These are phyloP conservation scores for Larimichthys crocea DNA, from an alignment of 2,113 vertebrate species.

Conservation along the genomic window DNA sequence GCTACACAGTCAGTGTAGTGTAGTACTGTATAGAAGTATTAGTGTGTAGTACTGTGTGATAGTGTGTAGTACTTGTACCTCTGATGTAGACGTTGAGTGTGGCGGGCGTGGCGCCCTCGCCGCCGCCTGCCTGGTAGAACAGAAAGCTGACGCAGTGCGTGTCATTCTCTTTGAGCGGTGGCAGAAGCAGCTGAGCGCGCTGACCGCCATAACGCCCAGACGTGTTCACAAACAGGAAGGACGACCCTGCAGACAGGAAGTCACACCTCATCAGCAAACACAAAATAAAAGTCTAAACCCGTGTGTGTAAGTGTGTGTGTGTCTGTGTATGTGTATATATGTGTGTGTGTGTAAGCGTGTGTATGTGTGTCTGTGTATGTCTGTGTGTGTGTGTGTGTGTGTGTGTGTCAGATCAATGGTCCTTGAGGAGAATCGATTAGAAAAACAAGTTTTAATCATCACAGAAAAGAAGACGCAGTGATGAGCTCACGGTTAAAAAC, in stretches of 20 bases:
- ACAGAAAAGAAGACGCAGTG: background rate
- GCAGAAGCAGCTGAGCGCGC: slow-evolving; percentile 90
- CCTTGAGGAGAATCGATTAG: slow-evolving; percentile 69
- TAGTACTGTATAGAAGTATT: too few species aligned
- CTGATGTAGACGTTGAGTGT: slow-evolving; percentile 91
- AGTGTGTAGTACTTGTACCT: slow-evolving; percentile 44
- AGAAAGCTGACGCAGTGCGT: slow-evolving; percentile 96
- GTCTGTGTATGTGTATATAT: too few species aligned
- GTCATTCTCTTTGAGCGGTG: slow-evolving; percentile 95
- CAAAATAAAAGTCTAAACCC: slow-evolving; percentile 7
- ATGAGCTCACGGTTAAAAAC: too few species aligned
- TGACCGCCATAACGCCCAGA: slow-evolving; percentile 88
- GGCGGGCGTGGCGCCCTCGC: slow-evolving; percentile 86
- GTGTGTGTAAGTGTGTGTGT: background rate
- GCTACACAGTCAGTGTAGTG: too few species aligned
- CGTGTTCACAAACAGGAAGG: slow-evolving; percentile 94
- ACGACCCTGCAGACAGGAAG: slow-evolving; percentile 82
- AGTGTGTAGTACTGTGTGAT: background rate
- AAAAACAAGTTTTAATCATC: slow-evolving; percentile 66
- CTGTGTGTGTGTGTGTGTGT: too few species aligned
- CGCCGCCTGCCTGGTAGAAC: slow-evolving; percentile 90
- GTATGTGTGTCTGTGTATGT: too few species aligned
- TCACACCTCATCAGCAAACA: background rate
- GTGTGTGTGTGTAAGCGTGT: too few species aligned
- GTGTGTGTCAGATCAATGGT: slow-evolving; percentile 68